Base-by-base conservation (phyloP, 2,888 invertebrate genomes). In the Tinea pellionella region DNA sequence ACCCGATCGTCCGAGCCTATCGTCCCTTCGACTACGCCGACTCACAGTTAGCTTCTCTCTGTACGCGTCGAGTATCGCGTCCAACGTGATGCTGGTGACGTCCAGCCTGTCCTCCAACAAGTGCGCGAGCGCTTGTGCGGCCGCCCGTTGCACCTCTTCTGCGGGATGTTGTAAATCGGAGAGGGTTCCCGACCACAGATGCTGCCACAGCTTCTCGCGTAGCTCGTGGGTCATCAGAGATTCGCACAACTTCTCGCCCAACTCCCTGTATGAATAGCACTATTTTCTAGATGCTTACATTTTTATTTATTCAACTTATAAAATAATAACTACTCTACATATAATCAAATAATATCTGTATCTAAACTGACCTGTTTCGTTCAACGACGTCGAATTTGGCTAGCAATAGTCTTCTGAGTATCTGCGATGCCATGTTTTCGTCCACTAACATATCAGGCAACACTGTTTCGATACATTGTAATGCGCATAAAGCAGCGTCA, bases 111-210 rank as follows among this genome's bases (percentile, higher is more conserved):
- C 41, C 53, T 62, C 59, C 60, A 94, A 80, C 0, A 94, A 85
- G 56, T 90, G 88, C 0, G 95, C 93, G 59, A 98, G 83, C 7
- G 96, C 94, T 62, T 89, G 85, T 0, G 97, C 94, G 0, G 95
- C 93, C 1, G 97, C 93, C 64, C 92, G 90, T 74, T 98, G 94
- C 59, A 98, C 90, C 60, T 93, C 92, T 68, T 93, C 92, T 57
- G 95, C 93, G 0, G 94, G 91, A 80, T 96, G 95, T 66, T 93
- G 92, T 42, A 95, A 88, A 74, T 96, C 94, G 16, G 75, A 74
- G 66, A 95, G 88, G 61, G 70, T 69, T 1, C 76, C 74, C 15
- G 69, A 65, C 0, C 75, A 75, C 18, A 89, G 69, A 60, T 74
- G 70, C 7, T 74, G 69, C 74, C 85, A 82, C 59, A 89, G 68